phyloP scores from a whole-genome alignment of 2,113 vertebrate genomes.

The Pardalotus punctatus region DNA sequence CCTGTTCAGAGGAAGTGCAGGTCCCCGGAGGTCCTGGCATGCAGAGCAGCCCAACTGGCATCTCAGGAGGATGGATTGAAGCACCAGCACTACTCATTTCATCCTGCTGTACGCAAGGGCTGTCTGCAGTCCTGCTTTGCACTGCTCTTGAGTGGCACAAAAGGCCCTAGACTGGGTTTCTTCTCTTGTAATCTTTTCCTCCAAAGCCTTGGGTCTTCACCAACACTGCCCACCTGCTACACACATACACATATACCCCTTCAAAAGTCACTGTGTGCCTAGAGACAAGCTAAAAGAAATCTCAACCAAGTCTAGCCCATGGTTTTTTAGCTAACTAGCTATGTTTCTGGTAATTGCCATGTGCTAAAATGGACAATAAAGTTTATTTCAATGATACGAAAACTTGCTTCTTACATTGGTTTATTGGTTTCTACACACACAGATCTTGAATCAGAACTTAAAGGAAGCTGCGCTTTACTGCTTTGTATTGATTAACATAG shows the following conservation, averaged over 20 bases:
- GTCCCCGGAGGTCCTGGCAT: not conserved
- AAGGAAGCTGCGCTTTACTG: not conserved
- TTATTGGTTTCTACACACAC: not conserved
- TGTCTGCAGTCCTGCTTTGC: not conserved
- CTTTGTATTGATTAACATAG: not conserved
- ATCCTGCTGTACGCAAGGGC: not conserved
- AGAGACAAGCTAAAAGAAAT: not conserved
- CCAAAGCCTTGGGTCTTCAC: not conserved
- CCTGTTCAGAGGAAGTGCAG: not conserved
- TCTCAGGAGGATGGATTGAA: not conserved
- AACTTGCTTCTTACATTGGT: not conserved
- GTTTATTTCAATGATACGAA: not conserved
- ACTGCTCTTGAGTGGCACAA: not conserved
- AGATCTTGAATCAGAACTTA: not conserved
- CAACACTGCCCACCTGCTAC: not conserved
- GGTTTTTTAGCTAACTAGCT: not conserved
- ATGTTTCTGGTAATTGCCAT: not conserved
- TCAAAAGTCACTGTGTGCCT: not conserved
- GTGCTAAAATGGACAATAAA: not conserved
- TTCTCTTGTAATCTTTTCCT: not conserved
- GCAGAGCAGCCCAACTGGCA: not conserved
- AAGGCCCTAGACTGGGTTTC: not conserved
- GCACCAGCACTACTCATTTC: not conserved
- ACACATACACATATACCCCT: fast-evolving
- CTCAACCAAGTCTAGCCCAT: not conserved